A percentile compares a stretch with the other conserved stretches of the same genome.
phyloP scores from a whole-genome alignment of 2,113 vertebrate genomes.

The Centropus unirufus region DNA sequence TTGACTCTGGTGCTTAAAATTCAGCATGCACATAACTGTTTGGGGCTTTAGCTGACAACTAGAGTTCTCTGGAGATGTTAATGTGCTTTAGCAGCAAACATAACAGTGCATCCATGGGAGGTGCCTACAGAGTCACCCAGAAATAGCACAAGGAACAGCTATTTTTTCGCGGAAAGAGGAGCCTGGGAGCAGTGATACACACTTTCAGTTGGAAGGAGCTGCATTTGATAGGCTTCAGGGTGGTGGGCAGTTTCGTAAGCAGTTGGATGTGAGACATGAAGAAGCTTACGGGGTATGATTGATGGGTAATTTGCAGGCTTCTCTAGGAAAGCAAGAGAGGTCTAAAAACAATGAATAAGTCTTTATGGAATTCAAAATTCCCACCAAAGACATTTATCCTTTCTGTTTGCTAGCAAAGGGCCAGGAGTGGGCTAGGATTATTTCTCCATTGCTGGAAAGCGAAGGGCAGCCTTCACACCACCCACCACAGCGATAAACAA shows the following conservation, averaged over 20 bases:
- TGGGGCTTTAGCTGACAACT: constrained; percentile 48
- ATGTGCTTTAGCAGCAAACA: constrained; percentile 50
- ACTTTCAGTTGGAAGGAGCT: background rate
- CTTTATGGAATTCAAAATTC: constrained; percentile 52
- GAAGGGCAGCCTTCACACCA: constrained; percentile 42
- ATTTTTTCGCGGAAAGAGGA: constrained; percentile 44
- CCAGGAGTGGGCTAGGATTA: background rate
- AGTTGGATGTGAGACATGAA: background rate
- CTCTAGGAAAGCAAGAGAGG: background rate
- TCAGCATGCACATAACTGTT: constrained; percentile 24
- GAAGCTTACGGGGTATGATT: background rate
- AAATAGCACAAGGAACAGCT: constrained; percentile 55
- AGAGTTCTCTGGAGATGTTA: constrained; percentile 41
- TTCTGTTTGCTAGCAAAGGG: constrained; percentile 4
- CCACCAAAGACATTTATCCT: constrained; percentile 34
- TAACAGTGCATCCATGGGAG: constrained; percentile 51
- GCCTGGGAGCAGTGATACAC: constrained; percentile 8
- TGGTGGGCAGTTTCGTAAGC: background rate
- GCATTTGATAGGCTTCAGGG: background rate
- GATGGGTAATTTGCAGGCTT: background rate
- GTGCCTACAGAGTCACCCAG: constrained; percentile 48
- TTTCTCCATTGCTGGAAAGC: background rate
- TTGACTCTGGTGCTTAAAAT: constrained; percentile 64
- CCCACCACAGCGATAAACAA: constrained; percentile 29
- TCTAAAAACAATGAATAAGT: constrained; percentile 41